Evolutionary conservation across 1,140 invertebrate genomes (phyloP), one percentile per base, ranked within the genome.

Genomic region (Pinna nobilis): DNA sequence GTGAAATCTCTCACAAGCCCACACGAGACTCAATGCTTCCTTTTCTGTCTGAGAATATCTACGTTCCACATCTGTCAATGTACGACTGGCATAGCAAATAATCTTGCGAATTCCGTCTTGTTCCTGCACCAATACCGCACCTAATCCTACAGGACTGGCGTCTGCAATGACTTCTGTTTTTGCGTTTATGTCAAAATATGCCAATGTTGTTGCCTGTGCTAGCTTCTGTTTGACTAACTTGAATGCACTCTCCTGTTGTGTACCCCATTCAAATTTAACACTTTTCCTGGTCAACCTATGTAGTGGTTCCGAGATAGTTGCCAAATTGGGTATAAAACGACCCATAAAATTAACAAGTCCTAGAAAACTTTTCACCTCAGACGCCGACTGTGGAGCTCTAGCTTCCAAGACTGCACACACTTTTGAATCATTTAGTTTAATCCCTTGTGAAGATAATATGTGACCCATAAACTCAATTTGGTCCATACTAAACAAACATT

Each of bases 1-100:
- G 44, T 86, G 76, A 70, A 90, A 91, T 50, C 88, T 86, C 65
- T 88, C 76, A 20, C 89, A 76, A 9, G 86, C 84, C 79, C 78
- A 89, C 11, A 90, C 81, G 7, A 90, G 61, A n/a, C 84, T 87
- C 35, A 89, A 66, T 35, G 75, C 82, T 78, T 91, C 88, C 60
- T 77, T 84, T 71, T 91, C 90, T 13, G 83, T 88, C 9, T 86
- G 87, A 0, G 82, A 82, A 76, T 90, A 90, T 63, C 70, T 72
- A 11, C 50, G 51, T 49, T 83, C 78, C 11, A 65, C 44, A 37
- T 53, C 55, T 5, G 61, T 72, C 3, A 80, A 50, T 55, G 37
- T 70, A 23, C 79, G 25, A 57, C 70, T 73, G 5, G 72, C 74
- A 65, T 78, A 84, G 4, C 69, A 74, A 15, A 86, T 74, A 11